Percentiles rank a stretch among this genome's conserved stretches.
Conservation (phyloP, 2,113 vertebrate species). For the Sapajus apella region DNA sequence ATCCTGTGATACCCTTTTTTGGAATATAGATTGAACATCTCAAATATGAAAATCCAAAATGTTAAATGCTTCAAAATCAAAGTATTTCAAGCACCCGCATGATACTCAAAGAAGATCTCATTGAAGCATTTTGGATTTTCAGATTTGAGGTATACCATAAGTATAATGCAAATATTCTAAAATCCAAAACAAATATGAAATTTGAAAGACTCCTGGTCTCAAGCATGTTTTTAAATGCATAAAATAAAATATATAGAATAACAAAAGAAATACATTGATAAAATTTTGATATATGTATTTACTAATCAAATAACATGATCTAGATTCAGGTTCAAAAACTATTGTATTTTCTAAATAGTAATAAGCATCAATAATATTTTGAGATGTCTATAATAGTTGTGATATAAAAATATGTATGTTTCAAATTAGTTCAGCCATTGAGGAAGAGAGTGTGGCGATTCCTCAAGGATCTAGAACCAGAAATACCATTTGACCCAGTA, state of each 20-base stretch:
- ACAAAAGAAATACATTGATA: conserved; percentile 14
- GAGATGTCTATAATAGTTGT: neutral
- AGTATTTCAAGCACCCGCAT: neutral
- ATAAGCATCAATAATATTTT: neutral
- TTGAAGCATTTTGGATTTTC: neutral
- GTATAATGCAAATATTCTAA: neutral
- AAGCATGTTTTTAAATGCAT: neutral
- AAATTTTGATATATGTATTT: neutral
- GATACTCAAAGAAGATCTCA: neutral
- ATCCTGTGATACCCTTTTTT: neutral
- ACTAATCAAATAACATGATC: conserved; percentile 10
- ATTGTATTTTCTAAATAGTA: neutral
- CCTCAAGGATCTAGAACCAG: no score
- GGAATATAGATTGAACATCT: neutral
- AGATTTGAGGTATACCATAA: neutral
- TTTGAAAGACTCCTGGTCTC: neutral
- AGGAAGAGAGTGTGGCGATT: no score
- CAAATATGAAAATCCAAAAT: neutral
- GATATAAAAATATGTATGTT: neutral
- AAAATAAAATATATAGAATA: neutral
- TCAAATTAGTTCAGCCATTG: no score
- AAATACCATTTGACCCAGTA: no score
- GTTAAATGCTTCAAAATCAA: neutral
- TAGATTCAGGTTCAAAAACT: neutral
- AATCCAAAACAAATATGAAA: neutral